These are phyloP conservation scores for Stenoptilia bipunctidactyla DNA, from an alignment of 2,888 invertebrate genomes.

Conservation along the genomic window DNA sequence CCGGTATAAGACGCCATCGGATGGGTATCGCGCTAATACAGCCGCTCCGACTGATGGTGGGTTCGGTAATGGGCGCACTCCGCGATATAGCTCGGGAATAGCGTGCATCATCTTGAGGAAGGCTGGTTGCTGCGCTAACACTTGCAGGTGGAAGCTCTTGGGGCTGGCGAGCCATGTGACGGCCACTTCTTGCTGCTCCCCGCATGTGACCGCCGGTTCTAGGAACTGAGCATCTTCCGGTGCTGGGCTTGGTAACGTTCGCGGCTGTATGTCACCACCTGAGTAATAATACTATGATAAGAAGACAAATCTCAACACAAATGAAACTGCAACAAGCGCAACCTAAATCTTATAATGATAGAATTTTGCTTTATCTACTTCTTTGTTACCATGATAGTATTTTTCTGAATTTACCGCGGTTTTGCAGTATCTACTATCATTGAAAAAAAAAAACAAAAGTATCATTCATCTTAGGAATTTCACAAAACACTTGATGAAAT, in stretches of 20 bases:
- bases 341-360: no score
- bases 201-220: conserved; percentile 54
- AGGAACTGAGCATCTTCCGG: conserved; percentile 51
- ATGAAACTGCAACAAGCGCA: no score
- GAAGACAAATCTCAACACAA: no score
- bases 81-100: conserved; percentile 77
- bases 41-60: conserved; percentile 71
- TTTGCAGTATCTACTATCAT: no score
- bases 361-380: no score
- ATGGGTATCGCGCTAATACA: conserved; percentile 78
- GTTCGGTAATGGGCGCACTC: conserved; percentile 46
- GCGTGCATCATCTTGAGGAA: conserved; percentile 79
- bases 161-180: conserved; percentile 85
- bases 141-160: conserved; percentile 77
- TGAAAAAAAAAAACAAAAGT: no score
- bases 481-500: no score
- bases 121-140: conserved; percentile 56
- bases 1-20: conserved; percentile 79
- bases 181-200: conserved; percentile 68
- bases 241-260: conserved; percentile 43
- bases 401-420: conserved; percentile 39
- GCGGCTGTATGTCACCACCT: no score
- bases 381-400: no score
- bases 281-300: no score
- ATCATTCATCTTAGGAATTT: no score